Evolutionary conservation across 53 echinoderm and acorn worm genomes (phyloP), one percentile per base, ranked within the genome.

Genomic region (Apostichopus leukothele): DNA sequence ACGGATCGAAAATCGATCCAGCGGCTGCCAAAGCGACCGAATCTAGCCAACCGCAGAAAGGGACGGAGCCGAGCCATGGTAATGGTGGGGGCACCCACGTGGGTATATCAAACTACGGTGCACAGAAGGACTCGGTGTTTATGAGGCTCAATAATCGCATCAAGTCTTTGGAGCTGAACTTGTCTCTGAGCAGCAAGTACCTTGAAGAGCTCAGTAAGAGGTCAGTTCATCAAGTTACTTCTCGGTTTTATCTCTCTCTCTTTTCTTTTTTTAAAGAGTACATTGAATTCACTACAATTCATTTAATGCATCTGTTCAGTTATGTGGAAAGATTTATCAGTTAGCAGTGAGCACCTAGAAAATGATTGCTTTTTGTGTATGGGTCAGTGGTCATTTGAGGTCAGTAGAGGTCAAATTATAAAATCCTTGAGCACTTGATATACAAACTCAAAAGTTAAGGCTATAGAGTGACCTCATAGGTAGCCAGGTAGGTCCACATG

Each of bases 121-220:
- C 91, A 0, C 95, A 94, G 83, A 97, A 97, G 88, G 98, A 97
- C 50, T 95, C 98, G 4, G 94, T 97, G 7, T 94, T 97, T 74
- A 97, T 97, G 98, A 92, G 98, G 88, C 92, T 97, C 27, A 97
- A 97, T 73, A 97, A 97, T 90, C 94, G 98, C 11, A 97, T 97
- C 89, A 97, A 97, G 89, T 88, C 93, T 50, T 83, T 97, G 67
- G 98, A 97, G 88, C 86, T 95, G 75, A 97, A 97, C 52, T 94
- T 97, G 93, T 95, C 98, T 1, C 83, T 97, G 25, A 97, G 98
- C 87, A 92, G 92, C 54, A 89, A 91, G 52, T 97, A 97, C 80
- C 88, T 97, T 67, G 95, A 97, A 74, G 98, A 97, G 90, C 94
- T 97, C 26, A 97, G 98, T 78, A 95, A 95, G 78, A 92, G 95